A percentile compares a stretch with the other conserved stretches of the same genome.
Evolutionary conservation across 2,888 invertebrate genomes (phyloP).

Genomic region (Lumbricus terrestris): DNA sequence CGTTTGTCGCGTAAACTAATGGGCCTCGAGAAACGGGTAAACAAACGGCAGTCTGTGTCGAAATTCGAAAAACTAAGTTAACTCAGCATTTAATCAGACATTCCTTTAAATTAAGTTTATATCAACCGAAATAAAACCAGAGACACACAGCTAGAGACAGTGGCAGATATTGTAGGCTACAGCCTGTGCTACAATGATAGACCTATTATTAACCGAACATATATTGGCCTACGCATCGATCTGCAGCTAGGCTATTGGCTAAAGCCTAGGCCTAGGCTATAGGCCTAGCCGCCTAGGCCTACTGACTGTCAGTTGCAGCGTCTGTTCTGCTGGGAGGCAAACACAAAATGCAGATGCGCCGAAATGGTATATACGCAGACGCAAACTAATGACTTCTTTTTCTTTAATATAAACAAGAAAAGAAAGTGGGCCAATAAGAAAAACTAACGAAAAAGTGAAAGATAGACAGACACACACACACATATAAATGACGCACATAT

Average conservation of each 20-base stretch:
- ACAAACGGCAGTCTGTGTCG: not conserved
- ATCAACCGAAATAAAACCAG: not conserved
- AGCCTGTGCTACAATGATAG: no score
- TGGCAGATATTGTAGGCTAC: not conserved
- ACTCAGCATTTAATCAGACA: no score
- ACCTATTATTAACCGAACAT: no score
- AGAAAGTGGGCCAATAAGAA: not conserved
- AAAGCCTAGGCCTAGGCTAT: no score
- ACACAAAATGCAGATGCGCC: not conserved
- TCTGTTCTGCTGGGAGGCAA: not conserved
- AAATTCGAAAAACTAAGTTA: no score
- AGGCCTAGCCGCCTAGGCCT: no score
- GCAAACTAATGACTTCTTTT: conserved; percentile 68
- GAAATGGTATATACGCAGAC: not conserved
- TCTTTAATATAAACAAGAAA: conserved; percentile 78
- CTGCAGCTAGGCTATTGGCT: no score
- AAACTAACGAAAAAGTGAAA: not conserved
- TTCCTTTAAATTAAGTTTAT: no score
- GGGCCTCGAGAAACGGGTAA: not conserved
- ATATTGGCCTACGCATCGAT: no score
- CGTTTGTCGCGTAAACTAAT: not conserved
- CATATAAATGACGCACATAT: no score
- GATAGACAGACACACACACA: no score
- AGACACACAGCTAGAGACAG: not conserved
- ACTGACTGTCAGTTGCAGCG: not conserved